Evolutionary conservation across 2,113 vertebrate species (phyloP).

Genomic region (Cichladusa arquata): DNA sequence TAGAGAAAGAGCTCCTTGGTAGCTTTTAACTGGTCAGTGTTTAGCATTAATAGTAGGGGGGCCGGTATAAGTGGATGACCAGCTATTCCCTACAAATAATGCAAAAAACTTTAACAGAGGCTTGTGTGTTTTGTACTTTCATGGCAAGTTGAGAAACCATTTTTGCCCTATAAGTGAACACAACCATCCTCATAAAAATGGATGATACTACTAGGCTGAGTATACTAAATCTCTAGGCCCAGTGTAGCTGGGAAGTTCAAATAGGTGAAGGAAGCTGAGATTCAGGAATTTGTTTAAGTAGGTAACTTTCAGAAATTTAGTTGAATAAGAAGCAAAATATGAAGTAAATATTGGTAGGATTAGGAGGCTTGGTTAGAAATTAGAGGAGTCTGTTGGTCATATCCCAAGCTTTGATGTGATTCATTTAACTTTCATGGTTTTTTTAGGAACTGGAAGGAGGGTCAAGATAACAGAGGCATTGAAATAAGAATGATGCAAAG

Average conservation of each 20-base stretch:
- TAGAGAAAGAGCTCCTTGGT: neutral
- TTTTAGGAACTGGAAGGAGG: neutral
- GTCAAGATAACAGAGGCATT: neutral
- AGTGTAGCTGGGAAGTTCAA: neutral
- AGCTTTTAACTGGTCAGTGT: neutral
- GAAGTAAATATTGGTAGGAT: neutral
- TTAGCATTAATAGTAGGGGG: neutral
- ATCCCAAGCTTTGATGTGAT: neutral
- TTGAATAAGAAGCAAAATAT: neutral
- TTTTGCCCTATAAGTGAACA: neutral
- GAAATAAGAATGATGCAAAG: neutral
- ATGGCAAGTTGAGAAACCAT: neutral
- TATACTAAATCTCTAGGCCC: neutral
- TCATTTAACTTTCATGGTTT: accelerated
- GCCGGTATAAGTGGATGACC: neutral
- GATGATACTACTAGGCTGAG: neutral
- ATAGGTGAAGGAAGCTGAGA: neutral
- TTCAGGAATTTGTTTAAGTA: neutral
- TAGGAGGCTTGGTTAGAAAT: neutral
- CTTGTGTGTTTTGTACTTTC: neutral
- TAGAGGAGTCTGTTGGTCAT: neutral
- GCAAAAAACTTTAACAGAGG: neutral
- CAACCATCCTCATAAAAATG: neutral
- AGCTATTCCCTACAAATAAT: neutral
- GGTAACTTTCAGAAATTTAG: neutral